Evolutionary conservation across 2,113 vertebrate species (phyloP), one percentile per base, ranked within the genome.

Genomic region (Cheirogaleus medius): DNA sequence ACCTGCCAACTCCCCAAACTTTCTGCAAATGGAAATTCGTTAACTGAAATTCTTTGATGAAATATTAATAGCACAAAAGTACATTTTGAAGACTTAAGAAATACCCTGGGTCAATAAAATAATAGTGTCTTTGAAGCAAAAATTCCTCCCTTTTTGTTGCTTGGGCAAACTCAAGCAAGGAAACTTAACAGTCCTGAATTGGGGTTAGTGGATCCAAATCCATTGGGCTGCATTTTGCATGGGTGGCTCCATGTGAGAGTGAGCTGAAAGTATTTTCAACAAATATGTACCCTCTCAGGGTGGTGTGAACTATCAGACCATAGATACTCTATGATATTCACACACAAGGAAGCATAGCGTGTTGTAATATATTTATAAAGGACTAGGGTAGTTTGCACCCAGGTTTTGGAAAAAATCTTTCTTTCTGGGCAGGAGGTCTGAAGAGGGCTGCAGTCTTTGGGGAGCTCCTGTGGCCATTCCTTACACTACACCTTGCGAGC

Each of bases 1-100:
- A 98, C 91, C 90, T 97, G 96, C 91, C 84, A 97, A 97, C 91
- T 97, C 97, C 83, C 93, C 47, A 76, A 97, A 97, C 86, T 94
- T 97, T 95, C 74, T 94, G 71, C 89, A 87, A 95, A 95, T 74
- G 93, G 73, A 97, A 96, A 96, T 97, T 94, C 91, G 87, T 98
- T 94, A 97, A 96, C 39, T 54, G n/a, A 97, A 89, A 9, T 81
- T 83, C 87, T 93, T 89, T 94, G 94, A 96, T 97, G 73, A 90
- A 95, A 94, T 96, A 96, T 94, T 95, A 95, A 86, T 82, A 56
- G 60, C 44, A 82, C 25, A 49, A 77, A 94, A 94, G 47, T 37
- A 95, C 25, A 76, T 92, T 91, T 18, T 64, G 88, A 97, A 91
- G 74, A 78, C 54, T 42, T 96, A 76, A 63, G 84, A 93, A 89